Evolutionary conservation across 1,140 invertebrate species (phyloP).

Genomic region (Drosophila suzukii): DNA sequence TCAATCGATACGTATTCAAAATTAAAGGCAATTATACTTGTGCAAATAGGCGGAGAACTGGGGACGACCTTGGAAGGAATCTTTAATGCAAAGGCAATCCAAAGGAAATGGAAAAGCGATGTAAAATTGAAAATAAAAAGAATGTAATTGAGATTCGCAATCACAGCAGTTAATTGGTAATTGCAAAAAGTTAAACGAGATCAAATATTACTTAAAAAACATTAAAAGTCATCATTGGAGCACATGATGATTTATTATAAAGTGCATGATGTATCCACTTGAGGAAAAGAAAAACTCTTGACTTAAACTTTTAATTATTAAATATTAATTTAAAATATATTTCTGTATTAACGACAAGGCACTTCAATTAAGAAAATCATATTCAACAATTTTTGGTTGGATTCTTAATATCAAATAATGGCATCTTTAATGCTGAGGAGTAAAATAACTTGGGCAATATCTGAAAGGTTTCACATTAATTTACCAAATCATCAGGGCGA

Average conservation of each 20-base stretch:
- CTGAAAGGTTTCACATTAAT: background rate
- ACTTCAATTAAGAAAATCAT: too few species aligned
- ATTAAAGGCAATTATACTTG: slow-evolving; percentile 74
- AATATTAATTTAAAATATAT: too few species aligned
- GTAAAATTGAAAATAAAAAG: slow-evolving; percentile 1
- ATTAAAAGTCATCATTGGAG: too few species aligned
- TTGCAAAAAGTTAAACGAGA: background rate
- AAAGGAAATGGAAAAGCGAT: slow-evolving; percentile 30
- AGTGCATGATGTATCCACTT: too few species aligned
- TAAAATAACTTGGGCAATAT: background rate
- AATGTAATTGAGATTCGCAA: slow-evolving; percentile 6
- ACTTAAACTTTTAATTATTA: too few species aligned
- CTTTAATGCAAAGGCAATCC: slow-evolving; percentile 3
- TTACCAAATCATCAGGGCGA: background rate
- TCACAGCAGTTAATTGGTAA: slow-evolving; percentile 3
- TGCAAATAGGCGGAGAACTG: slow-evolving; percentile 54
- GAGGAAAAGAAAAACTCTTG: too few species aligned
- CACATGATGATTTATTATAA: too few species aligned
- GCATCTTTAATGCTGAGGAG: background rate
- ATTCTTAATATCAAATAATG: too few species aligned
- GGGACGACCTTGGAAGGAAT: slow-evolving; percentile 30
- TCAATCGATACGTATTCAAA: slow-evolving; percentile 55
- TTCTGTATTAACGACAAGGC: too few species aligned
- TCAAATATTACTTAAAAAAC: background rate
- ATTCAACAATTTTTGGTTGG: too few species aligned